Evolutionary conservation across 2,113 vertebrate genomes (phyloP), one percentile per base, ranked within the genome.

Genomic region (Oreocharis arfaki): DNA sequence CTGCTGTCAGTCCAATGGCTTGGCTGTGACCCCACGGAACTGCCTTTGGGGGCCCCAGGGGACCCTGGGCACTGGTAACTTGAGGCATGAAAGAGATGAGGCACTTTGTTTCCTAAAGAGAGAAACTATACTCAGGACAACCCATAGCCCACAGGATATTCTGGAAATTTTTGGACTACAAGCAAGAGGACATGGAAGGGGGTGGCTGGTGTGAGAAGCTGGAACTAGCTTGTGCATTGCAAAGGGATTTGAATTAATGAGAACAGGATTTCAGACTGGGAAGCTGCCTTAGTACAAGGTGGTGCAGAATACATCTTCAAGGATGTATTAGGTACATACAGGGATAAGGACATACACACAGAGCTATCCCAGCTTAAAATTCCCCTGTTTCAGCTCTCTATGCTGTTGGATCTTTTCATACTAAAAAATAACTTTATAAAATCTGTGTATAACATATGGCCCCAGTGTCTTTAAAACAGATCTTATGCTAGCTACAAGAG

Each of bases 1-100:
- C 50, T 87, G 46, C 89, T 85, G 77, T 65, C 87, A 94, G 41
- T 44, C 61, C 88, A 55, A 69, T 15, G 69, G 90, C 61, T 92
- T 24, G 13, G 91, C 60, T 61, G 46, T 81, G 61, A 63, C 65
- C 79, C 71, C 17, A 3, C 4, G 26, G 74, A 93, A 67, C 71
- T 76, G 79, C 57, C 55, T 87, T 28, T 41, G 56, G 82, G 61
- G 57, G 37, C 65, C 82, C 23, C 49, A 46, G 49, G 70, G 50
- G 60, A 93, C 59, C 39, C 81, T 2, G 46, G n/a, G 28, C 49
- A 42, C 56, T 7, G 4, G 30, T 15, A 84, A 65, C 39, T 73
- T 30, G 52, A 52, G 69, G 80, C 87, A 79, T 20, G 50, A 92
- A 76, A 83, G 63, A 41, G 33, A 81, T 9, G 24, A 53, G 27